Evolutionary conservation across 2,797 vertebrate genomes (phyloP).

Genomic region (Emys orbicularis): DNA sequence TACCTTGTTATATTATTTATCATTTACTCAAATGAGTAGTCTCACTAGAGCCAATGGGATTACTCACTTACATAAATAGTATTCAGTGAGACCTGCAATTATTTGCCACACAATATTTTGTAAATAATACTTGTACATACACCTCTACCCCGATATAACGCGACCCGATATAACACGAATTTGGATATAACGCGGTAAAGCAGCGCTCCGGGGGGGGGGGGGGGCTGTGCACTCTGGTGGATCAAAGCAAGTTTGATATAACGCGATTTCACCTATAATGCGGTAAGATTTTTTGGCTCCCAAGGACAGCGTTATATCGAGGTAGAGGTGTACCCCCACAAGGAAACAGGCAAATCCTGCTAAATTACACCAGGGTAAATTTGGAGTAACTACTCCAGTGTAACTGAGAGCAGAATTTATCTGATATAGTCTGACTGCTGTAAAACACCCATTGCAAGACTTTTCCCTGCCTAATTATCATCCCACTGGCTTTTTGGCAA

Average conservation of each 20-base stretch:
- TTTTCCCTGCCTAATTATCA: conserved; percentile 32
- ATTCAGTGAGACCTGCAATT: not conserved
- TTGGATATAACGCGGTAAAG: too few relatives aligned
- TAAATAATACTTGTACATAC: not conserved
- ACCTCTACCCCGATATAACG: too few relatives aligned
- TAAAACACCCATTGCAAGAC: not conserved
- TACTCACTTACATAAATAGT: not conserved
- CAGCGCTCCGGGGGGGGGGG: too few relatives aligned
- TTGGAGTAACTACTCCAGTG: not conserved
- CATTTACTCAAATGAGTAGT: not conserved
- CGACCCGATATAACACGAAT: too few relatives aligned
- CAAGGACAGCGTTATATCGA: too few relatives aligned
- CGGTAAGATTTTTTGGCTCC: too few relatives aligned
- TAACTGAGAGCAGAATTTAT: not conserved
- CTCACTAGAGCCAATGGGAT: not conserved
- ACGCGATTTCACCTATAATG: too few relatives aligned
- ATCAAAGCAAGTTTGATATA: too few relatives aligned
- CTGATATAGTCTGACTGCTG: not conserved
- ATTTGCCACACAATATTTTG: not conserved
- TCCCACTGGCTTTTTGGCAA: conserved; percentile 44
- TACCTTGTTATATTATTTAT: not conserved
- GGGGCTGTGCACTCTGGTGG: too few relatives aligned
- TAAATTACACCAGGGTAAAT: not conserved
- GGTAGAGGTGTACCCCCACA: not conserved
- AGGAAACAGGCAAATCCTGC: not conserved